These are phyloP conservation scores for Cyphomyrus plagiostoma DNA, from an alignment of 2,113 vertebrate genomes.

Conservation along the genomic window DNA sequence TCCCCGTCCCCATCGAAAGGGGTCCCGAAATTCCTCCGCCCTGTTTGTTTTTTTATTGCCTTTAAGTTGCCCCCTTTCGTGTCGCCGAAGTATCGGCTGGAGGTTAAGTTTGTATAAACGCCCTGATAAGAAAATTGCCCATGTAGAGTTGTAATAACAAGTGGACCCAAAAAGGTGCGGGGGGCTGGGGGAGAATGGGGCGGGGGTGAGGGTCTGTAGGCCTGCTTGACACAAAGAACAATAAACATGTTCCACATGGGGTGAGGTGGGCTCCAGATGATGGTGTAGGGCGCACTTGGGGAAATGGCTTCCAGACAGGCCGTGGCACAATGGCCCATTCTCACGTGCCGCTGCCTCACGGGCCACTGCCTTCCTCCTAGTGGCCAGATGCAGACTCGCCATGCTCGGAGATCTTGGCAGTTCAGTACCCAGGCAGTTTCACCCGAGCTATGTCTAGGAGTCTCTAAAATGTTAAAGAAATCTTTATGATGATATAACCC, in stretches of 20 bases:
- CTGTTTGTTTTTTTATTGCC: slow-evolving; percentile 29
- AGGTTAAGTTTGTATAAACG: slow-evolving; percentile 46
- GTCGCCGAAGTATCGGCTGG: slow-evolving; percentile 25
- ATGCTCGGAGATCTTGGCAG: not conserved
- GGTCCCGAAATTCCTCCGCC: not conserved
- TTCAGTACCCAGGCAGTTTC: not conserved
- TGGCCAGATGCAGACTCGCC: not conserved
- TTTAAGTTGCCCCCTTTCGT: slow-evolving; percentile 12
- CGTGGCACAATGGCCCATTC: slow-evolving; percentile 39
- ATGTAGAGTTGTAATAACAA: slow-evolving; percentile 43
- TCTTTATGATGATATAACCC: not conserved
- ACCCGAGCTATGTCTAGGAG: not conserved
- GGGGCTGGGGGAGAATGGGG: not conserved
- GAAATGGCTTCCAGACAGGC: slow-evolving; percentile 46
- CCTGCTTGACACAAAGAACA: slow-evolving; percentile 50
- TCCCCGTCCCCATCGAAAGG: not conserved
- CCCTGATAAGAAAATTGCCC: slow-evolving; percentile 45
- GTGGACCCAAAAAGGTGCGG: slow-evolving; percentile 26
- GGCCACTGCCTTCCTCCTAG: not conserved
- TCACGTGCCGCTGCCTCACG: slow-evolving; percentile 16
- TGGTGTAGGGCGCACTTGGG: slow-evolving; percentile 22
- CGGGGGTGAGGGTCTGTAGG: slow-evolving; percentile 26
- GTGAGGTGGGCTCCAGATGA: slow-evolving; percentile 38
- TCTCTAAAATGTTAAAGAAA: not conserved
- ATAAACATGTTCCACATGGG: slow-evolving; percentile 49